A percentile compares a stretch with the other conserved stretches of the same genome.
Conservation (phyloP, 2,888 invertebrate genomes). For the Galeopsomyia nigrocyanea region DNA sequence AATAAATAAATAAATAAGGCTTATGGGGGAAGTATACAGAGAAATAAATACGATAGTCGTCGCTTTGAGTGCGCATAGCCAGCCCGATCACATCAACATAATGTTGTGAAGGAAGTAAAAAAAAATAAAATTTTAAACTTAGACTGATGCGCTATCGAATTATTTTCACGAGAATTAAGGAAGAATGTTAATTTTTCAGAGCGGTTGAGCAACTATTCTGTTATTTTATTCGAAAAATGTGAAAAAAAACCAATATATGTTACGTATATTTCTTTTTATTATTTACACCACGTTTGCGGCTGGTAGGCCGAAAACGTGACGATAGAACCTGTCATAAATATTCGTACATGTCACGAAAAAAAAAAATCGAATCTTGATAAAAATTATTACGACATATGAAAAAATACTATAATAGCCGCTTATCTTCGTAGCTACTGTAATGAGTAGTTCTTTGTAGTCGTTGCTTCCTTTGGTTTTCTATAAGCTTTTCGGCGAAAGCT, state of each 20-base stretch:
- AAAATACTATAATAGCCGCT: slow-evolving; percentile 30
- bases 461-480: slow-evolving; percentile 43
- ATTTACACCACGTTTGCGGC: slow-evolving; percentile 20
- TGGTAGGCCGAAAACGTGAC: slow-evolving; percentile 16
- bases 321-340: slow-evolving; percentile 31
- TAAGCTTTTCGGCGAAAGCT: slow-evolving; percentile 38
- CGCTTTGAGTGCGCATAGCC: slow-evolving; percentile 14
- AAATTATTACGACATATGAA: slow-evolving; percentile 24
- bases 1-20: not conserved
- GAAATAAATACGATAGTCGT: slow-evolving; percentile 17
- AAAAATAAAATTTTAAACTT: slow-evolving; percentile 48
- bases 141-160: slow-evolving; percentile 60
- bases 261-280: slow-evolving; percentile 22
- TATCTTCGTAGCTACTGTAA: slow-evolving; percentile 39
- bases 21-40: too few species aligned
- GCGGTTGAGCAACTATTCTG: slow-evolving; percentile 17
- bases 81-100: slow-evolving; percentile 16
- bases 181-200: slow-evolving; percentile 33
- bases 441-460: slow-evolving; percentile 39
- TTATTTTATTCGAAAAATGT: slow-evolving; percentile 28
- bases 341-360: slow-evolving; percentile 35
- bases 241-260: slow-evolving; percentile 16
- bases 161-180: slow-evolving; percentile 62
- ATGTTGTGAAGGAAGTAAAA: slow-evolving; percentile 10
- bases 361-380: slow-evolving; percentile 26